Base-by-base conservation (phyloP, 2,113 vertebrate species). In the Syngnathus scovelli region DNA sequence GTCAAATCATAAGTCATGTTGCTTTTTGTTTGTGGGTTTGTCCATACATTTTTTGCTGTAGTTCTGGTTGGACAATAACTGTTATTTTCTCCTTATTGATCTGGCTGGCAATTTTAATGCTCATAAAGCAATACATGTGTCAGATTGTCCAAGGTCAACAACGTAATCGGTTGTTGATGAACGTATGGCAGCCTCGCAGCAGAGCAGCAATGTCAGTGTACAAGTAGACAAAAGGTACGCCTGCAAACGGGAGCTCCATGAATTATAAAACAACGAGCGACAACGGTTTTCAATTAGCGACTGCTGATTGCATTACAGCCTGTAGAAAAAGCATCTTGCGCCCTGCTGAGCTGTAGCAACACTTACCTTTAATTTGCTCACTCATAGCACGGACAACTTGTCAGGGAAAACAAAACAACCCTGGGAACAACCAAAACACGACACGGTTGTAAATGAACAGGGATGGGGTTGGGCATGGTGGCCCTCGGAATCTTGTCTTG, bases 261-360 rank as follows among this genome's bases (percentile, higher is more conserved):
- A 44, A 68, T 18, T 48, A 37, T 61, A 51, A 43, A 67, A 49
- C 52, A 69, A 43, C 46, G 27, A 2, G 19, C 67, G 5, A 38
- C 21, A 43, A 23, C 36, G 33, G 46, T 51, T 65, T 69, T 58
- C 23, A 54, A 46, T 69, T 65, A 68, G 43, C 5, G 8, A 65
- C 10, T 68, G 37, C 49, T 52, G 49, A 66, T 37, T 37, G 4
- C 15, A 64, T 36, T 71, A 59, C 16, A 10, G 46, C 6, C 1
- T 0, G 21, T 5, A 41, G 36, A 44, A 36, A 27, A 51, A 18
- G 23, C 61, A 1, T 62, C 52, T 36, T 41, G 12, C 49, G 15
- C 38, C 8, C 19, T 43, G 37, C 7, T 51, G 54, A 69, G 38
- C 16, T 36, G 1, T 37, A 19, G 39, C 11, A 69, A 54, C 46